Evolutionary conservation across 2,113 vertebrate genomes (phyloP), one percentile per base, ranked within the genome.

Genomic region (Suncus etruscus): DNA sequence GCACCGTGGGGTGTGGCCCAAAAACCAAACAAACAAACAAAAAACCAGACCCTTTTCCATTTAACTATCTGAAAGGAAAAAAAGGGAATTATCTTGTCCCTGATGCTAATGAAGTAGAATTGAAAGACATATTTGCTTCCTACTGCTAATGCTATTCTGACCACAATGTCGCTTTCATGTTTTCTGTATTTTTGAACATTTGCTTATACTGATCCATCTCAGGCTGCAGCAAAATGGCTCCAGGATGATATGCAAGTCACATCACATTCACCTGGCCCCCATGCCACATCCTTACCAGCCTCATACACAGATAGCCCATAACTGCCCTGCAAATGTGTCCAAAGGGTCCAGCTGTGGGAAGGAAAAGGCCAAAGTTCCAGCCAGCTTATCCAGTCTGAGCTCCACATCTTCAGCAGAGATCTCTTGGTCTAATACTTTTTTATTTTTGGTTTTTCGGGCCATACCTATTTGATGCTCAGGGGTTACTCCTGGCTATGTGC

Each of bases 191-290:
- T 86, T 45, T 16, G 11, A 74, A 78, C 7, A 20, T 48, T 2
- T 15, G 12, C 48, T 63, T 24, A 25, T 8, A 25, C 65, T 29
- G 24, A 66, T 66, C 27, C 68, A 29, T 32, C 11, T 29, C 45
- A 31, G 1, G 0, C 14, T 32, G 47, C 3, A 39, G 58, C 39
- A 7, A 6, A 20, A 5, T 6, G 1, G 58, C 50, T 66, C 54
- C 54, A 29, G 2, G 47, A 11, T 22, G 16, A n/a, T 0, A 0
- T 29, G 7, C 4, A 24, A n/a, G n/a, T 31, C 22, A 4, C 0
- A 22, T 61, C 32, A 27, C n/a, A 72, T 0, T 7, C 1, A 32
- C 24, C 82, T n/a, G 20, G 31, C 47, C n/a, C 6, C 29, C 27
- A 6, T 4, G 66, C 16, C 51, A 2, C 8, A 39, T 75, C 15